These are phyloP conservation scores for Vanacampus margaritifer DNA, from an alignment of 2,113 vertebrate species.

Conservation along the genomic window DNA sequence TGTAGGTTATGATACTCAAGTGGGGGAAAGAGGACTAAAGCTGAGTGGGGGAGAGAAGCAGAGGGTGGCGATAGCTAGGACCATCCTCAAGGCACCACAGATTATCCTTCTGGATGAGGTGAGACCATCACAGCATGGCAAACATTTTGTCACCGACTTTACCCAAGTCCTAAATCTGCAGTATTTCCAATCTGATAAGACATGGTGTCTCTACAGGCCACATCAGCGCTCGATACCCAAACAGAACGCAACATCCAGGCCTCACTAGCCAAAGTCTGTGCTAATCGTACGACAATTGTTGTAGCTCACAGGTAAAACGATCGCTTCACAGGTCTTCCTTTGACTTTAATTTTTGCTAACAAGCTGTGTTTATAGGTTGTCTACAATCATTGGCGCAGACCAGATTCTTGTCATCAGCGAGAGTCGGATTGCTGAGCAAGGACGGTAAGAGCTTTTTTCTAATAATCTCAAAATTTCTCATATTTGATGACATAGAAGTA, in stretches of 20 bases:
- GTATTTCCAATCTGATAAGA: background rate
- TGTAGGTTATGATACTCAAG: slow-evolving; percentile 88
- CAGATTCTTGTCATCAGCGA: slow-evolving; percentile 91
- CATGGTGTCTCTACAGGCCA: slow-evolving; percentile 76
- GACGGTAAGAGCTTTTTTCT: slow-evolving; percentile 74
- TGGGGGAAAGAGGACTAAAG: slow-evolving; percentile 93
- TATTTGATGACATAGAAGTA: background rate
- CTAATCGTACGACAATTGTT: slow-evolving; percentile 84
- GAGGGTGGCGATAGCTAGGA: slow-evolving; percentile 90
- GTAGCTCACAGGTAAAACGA: slow-evolving; percentile 88
- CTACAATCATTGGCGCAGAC: slow-evolving; percentile 88
- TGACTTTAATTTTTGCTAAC: background rate
- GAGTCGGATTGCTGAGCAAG: slow-evolving; percentile 81
- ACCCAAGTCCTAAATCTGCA: background rate
- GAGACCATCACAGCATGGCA: background rate
- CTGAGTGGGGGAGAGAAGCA: slow-evolving; percentile 97
- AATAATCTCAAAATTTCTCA: background rate
- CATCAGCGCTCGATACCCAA: slow-evolving; percentile 88
- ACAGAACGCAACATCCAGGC: slow-evolving; percentile 95
- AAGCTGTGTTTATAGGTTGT: slow-evolving; percentile 75
- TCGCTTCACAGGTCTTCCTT: too few relatives aligned
- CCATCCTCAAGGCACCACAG: slow-evolving; percentile 89
- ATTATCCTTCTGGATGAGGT: slow-evolving; percentile 96
- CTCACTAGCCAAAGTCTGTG: slow-evolving; percentile 85
- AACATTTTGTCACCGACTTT: background rate